Conservation (phyloP, 2,113 vertebrate species). For the Loxodonta africana region DNA sequence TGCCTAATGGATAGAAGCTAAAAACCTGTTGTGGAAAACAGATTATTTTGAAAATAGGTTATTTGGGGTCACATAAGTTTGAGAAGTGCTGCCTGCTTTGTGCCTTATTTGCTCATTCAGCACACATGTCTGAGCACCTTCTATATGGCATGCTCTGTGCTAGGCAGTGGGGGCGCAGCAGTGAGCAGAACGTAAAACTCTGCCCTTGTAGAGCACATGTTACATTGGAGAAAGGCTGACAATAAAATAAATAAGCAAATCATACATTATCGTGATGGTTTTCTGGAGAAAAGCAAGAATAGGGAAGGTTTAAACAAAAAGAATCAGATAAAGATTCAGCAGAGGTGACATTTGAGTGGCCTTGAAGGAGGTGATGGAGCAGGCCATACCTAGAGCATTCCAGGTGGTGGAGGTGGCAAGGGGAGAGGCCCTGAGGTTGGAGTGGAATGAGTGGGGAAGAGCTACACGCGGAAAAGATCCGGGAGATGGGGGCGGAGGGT, state of each 20-base stretch:
- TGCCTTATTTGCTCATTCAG: neutral
- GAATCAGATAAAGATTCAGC: neutral
- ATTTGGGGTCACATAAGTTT: neutral
- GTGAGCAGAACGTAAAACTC: neutral
- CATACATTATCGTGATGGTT: neutral
- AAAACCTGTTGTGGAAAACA: constrained; percentile 1
- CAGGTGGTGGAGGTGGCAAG: neutral
- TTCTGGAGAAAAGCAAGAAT: constrained; percentile 19
- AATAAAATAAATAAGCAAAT: neutral
- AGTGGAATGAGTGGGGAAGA: neutral
- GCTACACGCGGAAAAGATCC: neutral
- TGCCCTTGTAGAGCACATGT: neutral
- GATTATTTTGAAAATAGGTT: neutral
- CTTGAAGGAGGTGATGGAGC: neutral
- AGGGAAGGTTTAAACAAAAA: constrained; percentile 1
- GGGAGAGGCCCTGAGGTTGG: neutral
- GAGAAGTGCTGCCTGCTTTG: neutral
- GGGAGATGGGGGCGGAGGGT: rapidly evolving
- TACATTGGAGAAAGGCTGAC: neutral
- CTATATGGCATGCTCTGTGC: neutral
- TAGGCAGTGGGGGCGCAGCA: neutral
- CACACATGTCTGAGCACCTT: neutral
- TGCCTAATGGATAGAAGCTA: neutral
- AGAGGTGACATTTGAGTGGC: neutral
- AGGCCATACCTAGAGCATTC: neutral